Percentiles rank a stretch among this genome's conserved stretches.
These are phyloP conservation scores for Drosophila macrospina DNA, from an alignment of 2,888 invertebrate species.

Conservation along the genomic window DNA sequence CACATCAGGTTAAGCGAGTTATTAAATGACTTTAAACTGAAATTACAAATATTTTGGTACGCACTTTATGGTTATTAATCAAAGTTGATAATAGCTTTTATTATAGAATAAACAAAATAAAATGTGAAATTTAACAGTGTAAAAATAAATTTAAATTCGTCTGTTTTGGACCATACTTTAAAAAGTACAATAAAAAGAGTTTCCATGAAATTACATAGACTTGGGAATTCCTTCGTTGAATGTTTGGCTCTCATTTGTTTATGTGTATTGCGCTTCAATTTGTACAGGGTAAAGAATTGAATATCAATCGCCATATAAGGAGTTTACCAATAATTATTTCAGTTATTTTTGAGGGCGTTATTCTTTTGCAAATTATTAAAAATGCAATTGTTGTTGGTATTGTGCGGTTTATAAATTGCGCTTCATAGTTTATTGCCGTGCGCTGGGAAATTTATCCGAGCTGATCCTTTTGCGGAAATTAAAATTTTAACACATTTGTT, in stretches of 20 bases:
- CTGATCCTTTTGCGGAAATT: constrained; percentile 72
- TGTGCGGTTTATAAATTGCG: constrained; percentile 58
- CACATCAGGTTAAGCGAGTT: no score
- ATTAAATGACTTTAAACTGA: no score
- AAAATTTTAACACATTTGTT: constrained; percentile 43
- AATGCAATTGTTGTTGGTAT: constrained; percentile 23
- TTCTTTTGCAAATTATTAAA: constrained; percentile 40
- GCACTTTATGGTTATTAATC: no score
- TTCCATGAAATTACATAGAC: no score
- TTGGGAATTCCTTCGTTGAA: no score
- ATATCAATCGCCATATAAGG: constrained; percentile 7
- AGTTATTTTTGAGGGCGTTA: constrained; percentile 27
- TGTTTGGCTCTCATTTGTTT: not conserved
- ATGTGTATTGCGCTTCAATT: not conserved
- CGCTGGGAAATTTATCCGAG: constrained; percentile 46
- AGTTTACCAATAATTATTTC: constrained; percentile 38
- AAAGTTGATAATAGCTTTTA: no score
- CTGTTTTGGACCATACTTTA: no score
- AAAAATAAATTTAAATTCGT: no score
- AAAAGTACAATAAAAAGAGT: no score
- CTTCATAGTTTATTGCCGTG: constrained; percentile 64
- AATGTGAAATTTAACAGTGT: no score
- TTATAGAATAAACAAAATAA: no score
- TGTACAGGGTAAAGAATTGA: constrained; percentile 6
- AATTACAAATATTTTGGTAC: no score